phyloP scores from a whole-genome alignment of 2,113 vertebrate genomes.

The Phalacrocorax carbo region DNA sequence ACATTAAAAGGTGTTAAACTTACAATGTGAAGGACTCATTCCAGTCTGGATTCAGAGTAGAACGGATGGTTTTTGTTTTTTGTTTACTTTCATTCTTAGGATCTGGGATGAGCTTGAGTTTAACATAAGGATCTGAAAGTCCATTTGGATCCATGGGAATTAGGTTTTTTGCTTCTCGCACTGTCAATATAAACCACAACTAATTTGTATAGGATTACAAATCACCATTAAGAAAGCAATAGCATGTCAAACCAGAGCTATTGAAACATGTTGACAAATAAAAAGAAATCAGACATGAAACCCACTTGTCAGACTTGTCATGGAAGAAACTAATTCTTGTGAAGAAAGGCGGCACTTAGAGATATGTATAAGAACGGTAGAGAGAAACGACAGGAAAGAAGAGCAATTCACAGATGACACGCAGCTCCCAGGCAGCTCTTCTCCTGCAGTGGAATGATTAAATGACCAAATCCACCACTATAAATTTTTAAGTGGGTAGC shows the following conservation, averaged over 20 bases:
- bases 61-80: slow-evolving; percentile 96
- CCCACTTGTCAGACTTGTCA: not conserved
- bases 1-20: slow-evolving; percentile 54
- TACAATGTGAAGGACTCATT: slow-evolving; percentile 94
- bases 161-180: slow-evolving; percentile 92
- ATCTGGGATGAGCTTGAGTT: slow-evolving; percentile 96
- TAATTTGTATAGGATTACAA: not conserved
- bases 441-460: not conserved
- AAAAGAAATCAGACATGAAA: not conserved
- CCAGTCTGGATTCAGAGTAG: slow-evolving; percentile 94
- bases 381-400: not conserved
- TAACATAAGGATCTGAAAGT: slow-evolving; percentile 94
- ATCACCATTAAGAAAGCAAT: not conserved
- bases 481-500: not conserved
- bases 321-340: not conserved
- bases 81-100: slow-evolving; percentile 97
- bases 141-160: slow-evolving; percentile 99
- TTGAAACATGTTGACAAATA: not conserved
- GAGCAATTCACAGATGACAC: not conserved
- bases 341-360: not conserved
- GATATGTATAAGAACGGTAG: not conserved
- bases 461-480: not conserved
- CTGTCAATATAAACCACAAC: slow-evolving; percentile 65
- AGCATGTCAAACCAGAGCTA: not conserved
- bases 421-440: not conserved